Conservation (phyloP, 1,140 invertebrate genomes). For the Calycopis cecrops region DNA sequence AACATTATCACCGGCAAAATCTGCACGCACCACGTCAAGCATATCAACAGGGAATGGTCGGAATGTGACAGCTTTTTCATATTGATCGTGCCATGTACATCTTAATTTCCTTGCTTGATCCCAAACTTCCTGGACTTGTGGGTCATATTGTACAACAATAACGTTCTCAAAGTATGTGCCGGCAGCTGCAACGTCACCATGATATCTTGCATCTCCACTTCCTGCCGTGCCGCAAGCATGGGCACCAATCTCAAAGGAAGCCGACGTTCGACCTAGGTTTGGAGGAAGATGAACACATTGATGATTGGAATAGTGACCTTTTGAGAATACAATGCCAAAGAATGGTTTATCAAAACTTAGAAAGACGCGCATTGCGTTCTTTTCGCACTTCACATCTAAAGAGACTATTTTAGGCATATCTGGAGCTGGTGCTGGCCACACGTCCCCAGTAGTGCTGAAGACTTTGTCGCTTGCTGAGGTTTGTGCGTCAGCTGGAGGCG, state of each 20-base stretch:
- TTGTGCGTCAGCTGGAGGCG: constrained; percentile 69
- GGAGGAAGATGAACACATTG: constrained; percentile 94
- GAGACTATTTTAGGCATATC: constrained; percentile 95
- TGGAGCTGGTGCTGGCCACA: constrained; percentile 86
- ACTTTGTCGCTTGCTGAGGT: constrained; percentile 70
- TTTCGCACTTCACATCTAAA: constrained; percentile 95
- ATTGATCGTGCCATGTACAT: constrained; percentile 97
- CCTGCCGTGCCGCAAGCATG: constrained; percentile 94
- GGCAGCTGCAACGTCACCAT: constrained; percentile 88
- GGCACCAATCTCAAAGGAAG: constrained; percentile 93
- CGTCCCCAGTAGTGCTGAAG: constrained; percentile 79
- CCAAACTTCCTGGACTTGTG: constrained; percentile 97
- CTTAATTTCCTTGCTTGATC: constrained; percentile 94
- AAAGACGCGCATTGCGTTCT: constrained; percentile 94
- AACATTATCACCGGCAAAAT: constrained; percentile 96
- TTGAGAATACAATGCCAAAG: constrained; percentile 95
- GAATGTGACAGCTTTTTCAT: constrained; percentile 96
- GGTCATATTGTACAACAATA: constrained; percentile 95
- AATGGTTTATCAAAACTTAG: constrained; percentile 95
- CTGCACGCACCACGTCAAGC: constrained; percentile 93
- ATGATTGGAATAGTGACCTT: constrained; percentile 93
- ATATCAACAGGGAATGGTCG: constrained; percentile 96
- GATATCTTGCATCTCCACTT: constrained; percentile 91
- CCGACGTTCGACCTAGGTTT: constrained; percentile 87
- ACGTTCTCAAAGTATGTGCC: constrained; percentile 97